Evolutionary conservation across 2,888 invertebrate genomes (phyloP).

Genomic region (Leptopilina drosophilae): DNA sequence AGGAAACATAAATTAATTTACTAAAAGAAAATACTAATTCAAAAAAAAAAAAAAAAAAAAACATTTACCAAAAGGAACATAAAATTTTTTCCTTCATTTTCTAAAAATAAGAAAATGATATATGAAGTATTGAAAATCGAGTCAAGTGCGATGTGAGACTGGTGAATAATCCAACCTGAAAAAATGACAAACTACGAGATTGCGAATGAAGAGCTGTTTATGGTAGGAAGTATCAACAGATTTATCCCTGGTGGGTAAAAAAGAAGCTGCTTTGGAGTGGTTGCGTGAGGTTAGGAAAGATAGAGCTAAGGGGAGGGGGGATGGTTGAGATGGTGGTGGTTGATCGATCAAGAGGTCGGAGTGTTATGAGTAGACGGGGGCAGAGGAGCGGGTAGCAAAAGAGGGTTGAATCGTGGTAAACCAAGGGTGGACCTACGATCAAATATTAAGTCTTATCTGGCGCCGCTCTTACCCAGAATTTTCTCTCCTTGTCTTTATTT

Average conservation of each 20-base stretch:
- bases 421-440: slow-evolving; percentile 72
- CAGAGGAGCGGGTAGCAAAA: too few species aligned
- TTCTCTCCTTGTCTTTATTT: slow-evolving; percentile 50
- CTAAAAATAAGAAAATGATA: too few species aligned
- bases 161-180: neutral
- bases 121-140: too few species aligned
- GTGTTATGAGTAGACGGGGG: neutral
- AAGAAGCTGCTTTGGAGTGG: slow-evolving; percentile 45
- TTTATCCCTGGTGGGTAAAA: slow-evolving; percentile 61
- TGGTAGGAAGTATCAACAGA: slow-evolving; percentile 68
- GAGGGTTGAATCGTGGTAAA: slow-evolving; percentile 64
- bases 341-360: slow-evolving; percentile 61
- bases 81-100: too few species aligned
- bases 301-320: slow-evolving; percentile 36
- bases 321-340: slow-evolving; percentile 41
- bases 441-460: slow-evolving; percentile 76
- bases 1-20: too few species aligned
- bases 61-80: too few species aligned
- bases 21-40: too few species aligned
- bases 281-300: slow-evolving; percentile 56
- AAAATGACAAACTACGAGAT: slow-evolving; percentile 22
- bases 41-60: too few species aligned
- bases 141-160: too few species aligned
- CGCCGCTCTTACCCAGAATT: slow-evolving; percentile 71
- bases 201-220: slow-evolving; percentile 51